Evolutionary conservation across 2,113 vertebrate genomes (phyloP).

Genomic region (Amblyopsis rosae): DNA sequence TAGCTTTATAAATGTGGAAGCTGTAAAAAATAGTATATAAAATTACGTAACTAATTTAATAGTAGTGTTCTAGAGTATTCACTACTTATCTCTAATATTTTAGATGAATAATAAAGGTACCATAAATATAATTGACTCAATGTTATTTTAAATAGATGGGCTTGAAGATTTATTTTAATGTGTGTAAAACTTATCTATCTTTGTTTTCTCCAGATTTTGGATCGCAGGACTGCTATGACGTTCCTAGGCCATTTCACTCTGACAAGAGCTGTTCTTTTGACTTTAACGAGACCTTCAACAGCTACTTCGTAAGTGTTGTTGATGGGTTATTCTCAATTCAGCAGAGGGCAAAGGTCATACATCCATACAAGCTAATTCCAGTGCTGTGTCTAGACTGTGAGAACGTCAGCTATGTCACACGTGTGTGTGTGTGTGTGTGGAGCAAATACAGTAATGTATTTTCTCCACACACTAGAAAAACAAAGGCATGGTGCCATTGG

Average conservation of each 20-base stretch:
- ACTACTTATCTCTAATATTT: no score
- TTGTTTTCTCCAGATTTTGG: conserved; percentile 82
- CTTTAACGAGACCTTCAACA: conserved; percentile 89
- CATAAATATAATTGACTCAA: no score
- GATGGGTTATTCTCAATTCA: background rate
- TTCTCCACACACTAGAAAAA: conserved; percentile 81
- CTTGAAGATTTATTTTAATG: no score
- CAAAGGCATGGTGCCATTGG: conserved; percentile 89
- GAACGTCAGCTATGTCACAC: background rate
- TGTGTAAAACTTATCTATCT: conserved; percentile 6
- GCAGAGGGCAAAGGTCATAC: background rate
- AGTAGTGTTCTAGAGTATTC: no score
- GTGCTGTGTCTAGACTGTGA: background rate
- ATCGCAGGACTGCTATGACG: conserved; percentile 98
- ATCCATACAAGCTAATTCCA: background rate
- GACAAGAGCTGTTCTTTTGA: conserved; percentile 92
- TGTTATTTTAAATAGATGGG: background rate
- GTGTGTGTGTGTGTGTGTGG: background rate
- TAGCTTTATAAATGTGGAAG: background rate
- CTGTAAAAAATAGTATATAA: background rate
- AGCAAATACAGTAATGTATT: background rate
- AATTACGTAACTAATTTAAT: no score
- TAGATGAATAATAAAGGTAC: background rate
- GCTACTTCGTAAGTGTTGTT: conserved; percentile 91
- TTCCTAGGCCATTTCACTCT: conserved; percentile 90